Evolutionary conservation across 2,113 vertebrate genomes (phyloP).

Genomic region (Ictidomys tridecemlineatus): DNA sequence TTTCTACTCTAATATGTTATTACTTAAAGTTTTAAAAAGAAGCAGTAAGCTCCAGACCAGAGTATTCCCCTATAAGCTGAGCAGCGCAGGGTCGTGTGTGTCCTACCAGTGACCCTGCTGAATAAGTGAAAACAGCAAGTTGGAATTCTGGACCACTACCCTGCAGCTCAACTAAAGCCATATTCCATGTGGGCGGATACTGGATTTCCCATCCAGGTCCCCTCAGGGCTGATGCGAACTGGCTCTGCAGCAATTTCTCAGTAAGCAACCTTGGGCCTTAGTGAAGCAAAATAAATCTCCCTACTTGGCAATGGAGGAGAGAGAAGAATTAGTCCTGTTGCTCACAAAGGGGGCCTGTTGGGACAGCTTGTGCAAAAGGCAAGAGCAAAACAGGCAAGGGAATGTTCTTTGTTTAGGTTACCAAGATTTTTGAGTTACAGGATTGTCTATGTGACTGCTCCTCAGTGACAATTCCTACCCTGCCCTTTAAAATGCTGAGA

Average conservation of each 20-base stretch:
- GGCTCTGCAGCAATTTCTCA: neutral
- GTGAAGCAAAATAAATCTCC: slow-evolving; percentile 57
- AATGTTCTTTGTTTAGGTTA: neutral
- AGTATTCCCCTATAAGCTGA: neutral
- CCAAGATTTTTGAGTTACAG: neutral
- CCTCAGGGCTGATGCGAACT: slow-evolving; percentile 18
- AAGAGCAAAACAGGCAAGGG: neutral
- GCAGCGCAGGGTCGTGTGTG: fast-evolving
- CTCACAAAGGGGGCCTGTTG: neutral
- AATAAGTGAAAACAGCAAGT: neutral
- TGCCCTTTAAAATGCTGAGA: neutral
- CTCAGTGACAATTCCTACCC: neutral
- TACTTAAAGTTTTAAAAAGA: neutral
- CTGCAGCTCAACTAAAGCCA: slow-evolving; percentile 37
- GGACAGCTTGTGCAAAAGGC: neutral
- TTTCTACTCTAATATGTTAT: neutral
- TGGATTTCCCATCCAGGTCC: slow-evolving; percentile 48
- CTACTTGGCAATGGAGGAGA: neutral
- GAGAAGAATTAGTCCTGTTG: slow-evolving; percentile 55
- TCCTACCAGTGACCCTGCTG: neutral
- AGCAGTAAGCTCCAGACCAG: neutral
- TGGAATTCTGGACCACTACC: neutral
- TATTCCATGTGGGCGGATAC: neutral
- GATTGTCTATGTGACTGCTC: neutral
- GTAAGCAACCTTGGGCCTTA: neutral